phyloP scores from a whole-genome alignment of 1,140 invertebrate genomes.

The Eriocheir sinensis region DNA sequence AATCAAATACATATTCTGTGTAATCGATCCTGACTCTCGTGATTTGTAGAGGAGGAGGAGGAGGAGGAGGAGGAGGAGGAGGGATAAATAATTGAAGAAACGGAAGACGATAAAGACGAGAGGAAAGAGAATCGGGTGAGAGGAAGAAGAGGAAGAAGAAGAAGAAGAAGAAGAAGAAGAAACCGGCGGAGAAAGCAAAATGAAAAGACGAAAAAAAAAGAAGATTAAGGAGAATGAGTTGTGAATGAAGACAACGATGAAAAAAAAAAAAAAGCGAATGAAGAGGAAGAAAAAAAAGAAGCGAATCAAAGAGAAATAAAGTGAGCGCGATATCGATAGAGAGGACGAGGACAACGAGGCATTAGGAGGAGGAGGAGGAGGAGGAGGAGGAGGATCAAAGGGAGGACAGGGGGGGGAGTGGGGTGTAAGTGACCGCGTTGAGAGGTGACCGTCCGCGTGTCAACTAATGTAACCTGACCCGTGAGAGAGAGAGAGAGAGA shows the following conservation, averaged over 20 bases:
- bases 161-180: background rate
- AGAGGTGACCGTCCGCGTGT: slow-evolving; percentile 43
- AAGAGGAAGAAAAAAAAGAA: background rate
- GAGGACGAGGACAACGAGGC: background rate
- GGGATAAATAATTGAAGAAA: background rate
- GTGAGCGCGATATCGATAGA: too few relatives aligned
- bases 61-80: background rate
- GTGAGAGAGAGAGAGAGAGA: background rate
- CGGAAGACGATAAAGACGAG: background rate
- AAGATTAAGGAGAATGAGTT: background rate
- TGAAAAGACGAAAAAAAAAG: background rate
- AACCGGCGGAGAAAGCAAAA: background rate
- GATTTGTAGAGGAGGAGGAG: background rate
- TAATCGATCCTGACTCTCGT: background rate
- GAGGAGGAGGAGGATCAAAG: background rate
- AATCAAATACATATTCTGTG: too few relatives aligned
- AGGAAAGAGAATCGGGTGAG: background rate
- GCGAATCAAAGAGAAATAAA: too few relatives aligned
- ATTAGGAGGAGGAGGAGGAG: background rate
- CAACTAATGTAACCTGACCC: slow-evolving; percentile 35
- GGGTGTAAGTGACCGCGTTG: slow-evolving; percentile 38
- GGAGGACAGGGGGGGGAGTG: background rate
- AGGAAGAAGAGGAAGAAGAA: background rate
- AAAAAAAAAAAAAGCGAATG: background rate
- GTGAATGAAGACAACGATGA: too few relatives aligned